Evolutionary conservation across 2,797 vertebrate species (phyloP).

Genomic region (Urophycis tenuis): DNA sequence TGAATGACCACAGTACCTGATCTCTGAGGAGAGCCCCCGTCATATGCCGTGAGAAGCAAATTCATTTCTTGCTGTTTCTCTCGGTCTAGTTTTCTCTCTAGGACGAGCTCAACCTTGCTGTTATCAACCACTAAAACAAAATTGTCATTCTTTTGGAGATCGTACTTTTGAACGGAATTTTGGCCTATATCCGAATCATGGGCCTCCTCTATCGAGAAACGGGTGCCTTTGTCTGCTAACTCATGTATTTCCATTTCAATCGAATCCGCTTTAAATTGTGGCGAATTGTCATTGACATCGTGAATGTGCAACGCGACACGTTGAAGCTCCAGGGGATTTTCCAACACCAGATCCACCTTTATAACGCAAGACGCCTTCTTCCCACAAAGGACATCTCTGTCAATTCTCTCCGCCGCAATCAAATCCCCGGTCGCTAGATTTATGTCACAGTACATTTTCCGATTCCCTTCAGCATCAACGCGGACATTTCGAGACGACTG

Average conservation of each 20-base stretch:
- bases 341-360: slow-evolving; percentile 51
- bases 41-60: slow-evolving; percentile 52
- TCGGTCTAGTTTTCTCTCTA: slow-evolving; percentile 54
- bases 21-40: slow-evolving; percentile 57
- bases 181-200: slow-evolving; percentile 58
- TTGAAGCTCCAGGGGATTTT: slow-evolving; percentile 57
- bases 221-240: slow-evolving; percentile 32
- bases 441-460: slow-evolving; percentile 45
- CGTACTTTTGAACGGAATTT: slow-evolving; percentile 54
- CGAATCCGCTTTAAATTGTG: slow-evolving; percentile 17
- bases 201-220: slow-evolving; percentile 48
- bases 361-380: slow-evolving; percentile 51
- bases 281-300: slow-evolving; percentile 62
- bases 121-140: slow-evolving; percentile 37
- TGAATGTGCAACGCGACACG: slow-evolving; percentile 46
- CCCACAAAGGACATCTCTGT: slow-evolving; percentile 61
- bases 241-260: slow-evolving; percentile 50
- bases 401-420: slow-evolving; percentile 54
- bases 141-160: slow-evolving; percentile 40
- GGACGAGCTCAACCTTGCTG: slow-evolving; percentile 38
- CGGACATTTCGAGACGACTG: slow-evolving; percentile 28
- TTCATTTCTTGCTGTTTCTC: slow-evolving; percentile 39
- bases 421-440: slow-evolving; percentile 46
- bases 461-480: slow-evolving; percentile 23
- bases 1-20: slow-evolving; percentile 50